phyloP scores from a whole-genome alignment of 2,113 vertebrate species.

The Saccopteryx bilineata region DNA sequence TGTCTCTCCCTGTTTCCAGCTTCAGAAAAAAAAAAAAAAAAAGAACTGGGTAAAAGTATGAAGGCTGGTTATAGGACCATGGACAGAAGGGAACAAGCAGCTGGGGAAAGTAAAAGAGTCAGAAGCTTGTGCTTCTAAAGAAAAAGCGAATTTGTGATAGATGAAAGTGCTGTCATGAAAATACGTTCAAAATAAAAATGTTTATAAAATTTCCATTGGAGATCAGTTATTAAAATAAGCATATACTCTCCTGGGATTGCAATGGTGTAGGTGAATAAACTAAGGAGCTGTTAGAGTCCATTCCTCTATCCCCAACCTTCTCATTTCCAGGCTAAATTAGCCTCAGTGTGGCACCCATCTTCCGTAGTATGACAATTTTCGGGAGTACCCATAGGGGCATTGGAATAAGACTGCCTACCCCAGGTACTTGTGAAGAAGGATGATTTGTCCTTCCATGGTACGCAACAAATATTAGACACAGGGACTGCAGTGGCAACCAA shows the following conservation, averaged over 20 bases:
- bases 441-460: background rate
- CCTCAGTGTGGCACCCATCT: background rate
- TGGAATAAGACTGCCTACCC: background rate
- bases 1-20: too few species aligned
- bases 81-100: slow-evolving; percentile 45
- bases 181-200: slow-evolving; percentile 55
- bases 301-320: background rate
- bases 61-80: slow-evolving; percentile 44
- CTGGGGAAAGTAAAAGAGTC: slow-evolving; percentile 44
- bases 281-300: background rate
- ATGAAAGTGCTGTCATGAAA: slow-evolving; percentile 48
- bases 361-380: slow-evolving; percentile 20
- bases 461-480: slow-evolving; percentile 14
- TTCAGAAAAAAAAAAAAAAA: background rate
- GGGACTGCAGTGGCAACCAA: background rate
- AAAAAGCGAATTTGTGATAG: slow-evolving; percentile 29
- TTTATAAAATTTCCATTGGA: slow-evolving; percentile 15
- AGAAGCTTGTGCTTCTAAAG: slow-evolving; percentile 32
- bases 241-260: background rate
- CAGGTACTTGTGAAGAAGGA: background rate
- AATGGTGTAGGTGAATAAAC: background rate
- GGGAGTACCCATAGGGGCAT: background rate
- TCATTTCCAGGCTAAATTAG: slow-evolving; percentile 40
- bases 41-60: slow-evolving; percentile 38
- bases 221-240: slow-evolving; percentile 41